Evolutionary conservation across 1,140 invertebrate genomes (phyloP).

Genomic region (Aphelenchoides fujianensis): DNA sequence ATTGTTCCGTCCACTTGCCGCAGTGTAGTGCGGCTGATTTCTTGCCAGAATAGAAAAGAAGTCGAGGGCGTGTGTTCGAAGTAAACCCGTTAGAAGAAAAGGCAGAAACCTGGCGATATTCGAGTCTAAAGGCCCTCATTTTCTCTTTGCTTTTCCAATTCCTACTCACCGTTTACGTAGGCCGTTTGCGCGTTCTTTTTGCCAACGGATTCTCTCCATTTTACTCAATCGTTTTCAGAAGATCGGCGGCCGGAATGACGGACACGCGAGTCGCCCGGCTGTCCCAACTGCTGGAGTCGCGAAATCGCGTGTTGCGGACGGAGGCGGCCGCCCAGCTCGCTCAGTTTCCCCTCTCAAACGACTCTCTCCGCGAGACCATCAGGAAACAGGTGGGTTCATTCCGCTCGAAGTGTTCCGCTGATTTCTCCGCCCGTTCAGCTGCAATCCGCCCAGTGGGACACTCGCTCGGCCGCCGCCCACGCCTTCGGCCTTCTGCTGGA

Average conservation of each 20-base stretch:
- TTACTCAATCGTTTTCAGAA: not conserved
- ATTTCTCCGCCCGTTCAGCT: conserved; percentile 12
- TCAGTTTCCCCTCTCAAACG: conserved; percentile 33
- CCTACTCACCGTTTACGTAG: too few relatives aligned
- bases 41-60: too few relatives aligned
- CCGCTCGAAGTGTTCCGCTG: not conserved
- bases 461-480: conserved; percentile 41
- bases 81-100: too few relatives aligned
- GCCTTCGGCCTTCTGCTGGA: conserved; percentile 29
- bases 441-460: conserved; percentile 33
- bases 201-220: not conserved
- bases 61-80: too few relatives aligned
- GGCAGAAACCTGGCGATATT: too few relatives aligned
- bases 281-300: conserved; percentile 33
- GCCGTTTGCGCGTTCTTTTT: too few relatives aligned
- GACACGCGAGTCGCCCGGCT: conserved; percentile 29
- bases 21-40: too few relatives aligned
- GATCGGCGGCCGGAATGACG: not conserved
- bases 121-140: too few relatives aligned
- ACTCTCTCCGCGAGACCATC: conserved; percentile 13
- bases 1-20: too few relatives aligned
- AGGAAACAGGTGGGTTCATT: conserved; percentile 1
- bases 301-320: conserved; percentile 32
- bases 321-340: conserved; percentile 33
- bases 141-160: too few relatives aligned